A percentile compares a stretch with the other conserved stretches of the same genome.
phyloP scores from a whole-genome alignment of 1,140 invertebrate genomes.

The Capitella teleta region DNA sequence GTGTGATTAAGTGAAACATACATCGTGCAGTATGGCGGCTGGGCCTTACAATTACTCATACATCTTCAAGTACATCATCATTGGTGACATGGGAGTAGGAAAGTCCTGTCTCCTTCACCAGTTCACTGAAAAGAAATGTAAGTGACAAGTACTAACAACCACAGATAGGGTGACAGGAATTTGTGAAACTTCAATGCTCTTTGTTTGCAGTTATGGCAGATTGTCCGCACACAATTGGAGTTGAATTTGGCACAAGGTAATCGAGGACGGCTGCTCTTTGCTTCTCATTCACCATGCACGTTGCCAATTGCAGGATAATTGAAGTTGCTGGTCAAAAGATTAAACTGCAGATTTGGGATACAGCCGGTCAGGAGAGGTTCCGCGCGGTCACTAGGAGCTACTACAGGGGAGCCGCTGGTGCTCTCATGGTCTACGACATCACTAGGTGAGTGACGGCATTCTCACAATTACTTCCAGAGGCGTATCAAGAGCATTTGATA shows the following conservation, averaged over 20 bases:
- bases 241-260: constrained; percentile 44
- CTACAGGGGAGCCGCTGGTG: constrained; percentile 94
- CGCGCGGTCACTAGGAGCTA: constrained; percentile 96
- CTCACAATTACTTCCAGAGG: no score
- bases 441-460: no score
- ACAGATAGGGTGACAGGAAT: neutral
- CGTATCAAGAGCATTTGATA: no score
- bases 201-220: constrained; percentile 88
- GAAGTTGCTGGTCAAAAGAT: constrained; percentile 99
- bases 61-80: constrained; percentile 99
- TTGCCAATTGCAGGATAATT: constrained; percentile 61
- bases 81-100: constrained; percentile 64
- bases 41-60: constrained; percentile 97
- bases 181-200: neutral
- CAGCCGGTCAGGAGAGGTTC: constrained; percentile 54
- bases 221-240: constrained; percentile 82
- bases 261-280: neutral
- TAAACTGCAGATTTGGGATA: constrained; percentile 93
- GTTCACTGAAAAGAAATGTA: constrained; percentile 99
- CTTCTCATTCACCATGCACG: neutral
- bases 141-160: constrained; percentile 42
- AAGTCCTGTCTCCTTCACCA: constrained; percentile 98
- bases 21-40: constrained; percentile 13
- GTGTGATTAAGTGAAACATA: neutral
- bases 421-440: constrained; percentile 99